Evolutionary conservation across 2,797 vertebrate genomes (phyloP), one percentile per base, ranked within the genome.

Genomic region (Chrysocyon brachyurus): DNA sequence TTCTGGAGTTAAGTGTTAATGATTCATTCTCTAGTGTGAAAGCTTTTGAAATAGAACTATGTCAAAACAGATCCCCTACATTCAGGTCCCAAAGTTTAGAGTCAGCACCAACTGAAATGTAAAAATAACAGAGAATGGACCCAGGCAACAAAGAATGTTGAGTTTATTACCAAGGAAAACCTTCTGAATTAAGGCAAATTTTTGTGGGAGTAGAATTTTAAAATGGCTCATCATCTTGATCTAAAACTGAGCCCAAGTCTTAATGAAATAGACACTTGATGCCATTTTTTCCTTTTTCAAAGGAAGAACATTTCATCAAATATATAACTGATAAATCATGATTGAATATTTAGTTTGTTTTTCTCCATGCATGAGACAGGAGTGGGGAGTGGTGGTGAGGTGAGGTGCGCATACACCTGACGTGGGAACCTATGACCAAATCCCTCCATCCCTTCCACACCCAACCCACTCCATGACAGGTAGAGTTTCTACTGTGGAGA

Each of bases 41-140:
- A 86, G 16, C 49, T 94, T 97, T 83, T 87, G 52, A 96, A 92
- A 90, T 92, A 84, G 73, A 95, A 95, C 40, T 46, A 92, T 86
- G 92, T 83, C 84, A 90, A 81, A 84, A 46, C 57, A 73, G 64
- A 87, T 68, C 83, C 64, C n/a, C 31, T 72, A 54, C 4, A 31
- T 56, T 46, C 0, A 83, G n/a, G 64, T 75, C 24, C 46, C 75
- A 78, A 94, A 75, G 66, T 61, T 92, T 40, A 91, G 61, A 66
- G 73, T 52, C 75, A 87, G 8, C 49, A 87, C 8, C 54, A 75
- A 92, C 19, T 61, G 52, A 90, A 94, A 79, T 57, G 61, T 52
- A 91, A 92, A 90, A 94, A 61, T 73, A 54, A 63, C 54, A 77
- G 83, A 79, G 73, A 72, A 61, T 59, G 46, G 40, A 46, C 52